phyloP scores from a whole-genome alignment of 1,140 invertebrate species.

The Lethocerus indicus region DNA sequence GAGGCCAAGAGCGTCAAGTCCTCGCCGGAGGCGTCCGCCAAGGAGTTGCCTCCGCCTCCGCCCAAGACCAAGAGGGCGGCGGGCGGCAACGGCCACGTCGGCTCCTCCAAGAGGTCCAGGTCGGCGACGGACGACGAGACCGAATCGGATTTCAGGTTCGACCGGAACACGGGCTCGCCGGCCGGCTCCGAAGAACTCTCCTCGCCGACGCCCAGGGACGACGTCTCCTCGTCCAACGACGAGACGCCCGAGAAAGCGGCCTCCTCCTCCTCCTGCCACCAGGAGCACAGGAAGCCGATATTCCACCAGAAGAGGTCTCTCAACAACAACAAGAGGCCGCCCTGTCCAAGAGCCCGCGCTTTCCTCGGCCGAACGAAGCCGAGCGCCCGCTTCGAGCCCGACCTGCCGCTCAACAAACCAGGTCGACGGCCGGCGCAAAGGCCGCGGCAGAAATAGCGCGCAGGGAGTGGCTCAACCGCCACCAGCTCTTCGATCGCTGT shows the following conservation, averaged over 20 bases:
- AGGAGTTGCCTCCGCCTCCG: not conserved
- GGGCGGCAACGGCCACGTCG: too few species aligned
- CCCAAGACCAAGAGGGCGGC: not conserved
- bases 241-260: slow-evolving; percentile 22
- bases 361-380: slow-evolving; percentile 52
- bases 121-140: slow-evolving; percentile 15
- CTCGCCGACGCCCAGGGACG: slow-evolving; percentile 13
- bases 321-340: slow-evolving; percentile 17
- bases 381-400: slow-evolving; percentile 49
- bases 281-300: slow-evolving; percentile 32
- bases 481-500: slow-evolving; percentile 36
- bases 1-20: too few species aligned
- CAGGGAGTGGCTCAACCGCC: slow-evolving; percentile 14
- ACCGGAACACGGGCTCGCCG: slow-evolving; percentile 7
- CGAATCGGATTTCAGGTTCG: slow-evolving; percentile 14
- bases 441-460: slow-evolving; percentile 11
- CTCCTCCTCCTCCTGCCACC: too few species aligned
- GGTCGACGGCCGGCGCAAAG: slow-evolving; percentile 34
- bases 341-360: slow-evolving; percentile 35
- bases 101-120: slow-evolving; percentile 5
- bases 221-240: slow-evolving; percentile 18
- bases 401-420: slow-evolving; percentile 30
- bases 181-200: slow-evolving; percentile 12
- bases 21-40: slow-evolving; percentile 1
- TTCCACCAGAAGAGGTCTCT: slow-evolving; percentile 25